Evolutionary conservation across 1,140 invertebrate genomes (phyloP), one percentile per base, ranked within the genome.

Genomic region (Agrypnia vestita): DNA sequence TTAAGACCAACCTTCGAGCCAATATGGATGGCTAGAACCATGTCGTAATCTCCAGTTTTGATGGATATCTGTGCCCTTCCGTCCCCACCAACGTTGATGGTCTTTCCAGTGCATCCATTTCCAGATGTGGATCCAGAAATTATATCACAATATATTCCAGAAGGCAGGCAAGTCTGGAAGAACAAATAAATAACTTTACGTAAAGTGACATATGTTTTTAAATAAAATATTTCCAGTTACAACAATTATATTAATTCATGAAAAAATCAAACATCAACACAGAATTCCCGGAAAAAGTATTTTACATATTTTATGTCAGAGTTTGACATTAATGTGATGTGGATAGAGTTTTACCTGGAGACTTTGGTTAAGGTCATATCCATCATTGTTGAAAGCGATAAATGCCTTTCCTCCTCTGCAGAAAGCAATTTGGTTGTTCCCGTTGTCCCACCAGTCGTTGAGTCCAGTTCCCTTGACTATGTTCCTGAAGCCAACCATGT

Each of bases 141-240:
- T 4, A 97, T 91, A 85, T 98, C 96, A 87, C 96, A 98, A 85
- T 98, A 98, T 0, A 75, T 89, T 4, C 96, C 96, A 82, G 92
- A 87, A 0, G 95, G 92, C 9, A 98, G 86, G 46, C 94, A 94
- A 0, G 95, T 96, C 87, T 93, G 85, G 25, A 61, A 56, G 6
- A 56, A 56, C 9, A 56, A 56, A 56, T 56, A 10, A 56, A 49
- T 8, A 7, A 49, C 13, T 11, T 11, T 59, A 15, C 12, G 6
- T 59, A 59, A 59, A n/a, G 9, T 59, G 55, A n/a, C 15, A 59
- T 59, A 49, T 7, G 47, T 13, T 49, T 49, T 59, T 59, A n/a
- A 15, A 17, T n/a, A 7, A 59, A n/a, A 7, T n/a, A n/a, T n/a
- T n/a, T n/a, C n/a, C n/a, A n/a, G n/a, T n/a, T n/a, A n/a, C n/a